Evolutionary conservation across 2,113 vertebrate genomes (phyloP), one percentile per base, ranked within the genome.

Genomic region (Benthochromis sp.): DNA sequence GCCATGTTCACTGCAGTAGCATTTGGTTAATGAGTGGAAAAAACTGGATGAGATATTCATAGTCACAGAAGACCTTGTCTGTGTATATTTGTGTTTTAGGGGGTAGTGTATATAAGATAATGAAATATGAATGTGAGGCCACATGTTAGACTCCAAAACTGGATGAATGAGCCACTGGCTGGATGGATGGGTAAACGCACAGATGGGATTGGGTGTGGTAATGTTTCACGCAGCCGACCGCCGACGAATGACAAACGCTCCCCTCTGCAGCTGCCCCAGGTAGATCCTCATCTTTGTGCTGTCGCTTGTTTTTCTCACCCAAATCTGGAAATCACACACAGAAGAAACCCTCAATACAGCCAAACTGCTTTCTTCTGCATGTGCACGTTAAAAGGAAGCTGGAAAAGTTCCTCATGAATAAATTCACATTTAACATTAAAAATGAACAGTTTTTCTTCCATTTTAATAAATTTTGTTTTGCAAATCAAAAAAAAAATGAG

Each of bases 241-340:
- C 10, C 99, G 97, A 8, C 99, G 98, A 91, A 99, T 99, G 92
- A 99, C 97, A 27, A 99, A 99, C 40, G 98, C 97, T 17, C 99
- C 99, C 4, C 98, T 97, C 95, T 99, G 99, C 80, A 99, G 97
- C 96, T 99, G 99, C 21, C 98, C 98, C 93, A 99, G 94, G 91
- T 99, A 99, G 92, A 99, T 99, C 93, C 99, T 96, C 98, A 99
- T 98, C 95, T 99, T 99, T 6, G 98, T 99, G 93, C 99, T 99
- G 97, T 99, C 99, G 1, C 98, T 99, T 3, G 98, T 99, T 95
- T 99, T 99, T 92, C 99, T 97, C 95, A 99, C 99, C 99, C 99
- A 99, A 90, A 99, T 98, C 99, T 99, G 82, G 66, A 59, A 83
- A 86, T 63, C 27, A 50, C 69, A 63, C 9, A 85, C 19, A 54